Evolutionary conservation across 2,113 vertebrate species (phyloP), one percentile per base, ranked within the genome.

Genomic region (Neotoma lepida): DNA sequence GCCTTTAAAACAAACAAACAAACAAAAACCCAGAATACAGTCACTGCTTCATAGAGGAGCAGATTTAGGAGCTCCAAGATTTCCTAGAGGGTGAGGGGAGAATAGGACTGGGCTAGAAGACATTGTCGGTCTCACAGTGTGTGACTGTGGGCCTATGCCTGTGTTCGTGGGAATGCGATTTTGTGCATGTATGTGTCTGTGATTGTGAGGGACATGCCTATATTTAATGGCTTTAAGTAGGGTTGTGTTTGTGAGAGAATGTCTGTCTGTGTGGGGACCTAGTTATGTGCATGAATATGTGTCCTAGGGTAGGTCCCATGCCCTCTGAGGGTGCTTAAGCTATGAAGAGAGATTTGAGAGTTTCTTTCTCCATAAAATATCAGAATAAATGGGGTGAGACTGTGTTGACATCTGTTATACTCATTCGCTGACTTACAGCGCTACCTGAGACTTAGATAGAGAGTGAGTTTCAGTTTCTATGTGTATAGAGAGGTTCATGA

Each of bases 361-460:
- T 90, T 73, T 87, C 41, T 90, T 95, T 96, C 33, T 94, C 54
- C 71, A 13, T 56, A 89, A 41, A 63, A 46, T 94, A 20, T 74
- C 12, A 26, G 44, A 82, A 2, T 92, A 68, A 90, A 74, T 76
- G 14, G 46, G 24, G 9, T 86, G 33, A 91, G 63, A 39, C 80
- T 93, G 15, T 84, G 56, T 68, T 84, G 76, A 70, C 41, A 35
- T 90, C 41, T 90, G 8, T 82, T 90, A 35, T 58, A 44, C 5
- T 94, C 74, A 13, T 78, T 96, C 22, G 70, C 76, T 61, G 6
- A 33, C 49, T 74, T 20, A 44, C 22, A 92, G 0, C 61, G 26
- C 82, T 70, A 20, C 73, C 70, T 73, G 80, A 94, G 44, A 89
- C 61, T n/a, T n/a, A 41, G 51, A 86, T n/a, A 41, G 51, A 86